Percentiles rank a stretch among this genome's conserved stretches.
These are phyloP conservation scores for Acleris laterana DNA, from an alignment of 2,888 invertebrate genomes.

Conservation along the genomic window DNA sequence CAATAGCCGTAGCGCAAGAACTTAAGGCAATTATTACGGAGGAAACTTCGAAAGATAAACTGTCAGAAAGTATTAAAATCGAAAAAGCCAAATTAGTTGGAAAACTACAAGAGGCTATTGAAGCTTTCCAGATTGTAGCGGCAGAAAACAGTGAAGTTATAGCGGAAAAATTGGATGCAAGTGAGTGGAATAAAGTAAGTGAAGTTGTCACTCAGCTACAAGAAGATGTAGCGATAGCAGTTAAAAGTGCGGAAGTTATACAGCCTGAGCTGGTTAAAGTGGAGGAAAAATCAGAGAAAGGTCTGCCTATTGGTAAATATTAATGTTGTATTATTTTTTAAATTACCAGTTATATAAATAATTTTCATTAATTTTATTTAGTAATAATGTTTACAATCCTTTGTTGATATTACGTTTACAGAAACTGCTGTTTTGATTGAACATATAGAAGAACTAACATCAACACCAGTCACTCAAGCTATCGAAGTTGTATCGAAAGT, in stretches of 20 bases:
- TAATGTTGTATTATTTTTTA: no score
- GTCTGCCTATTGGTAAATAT: no score
- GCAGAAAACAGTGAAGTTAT: conserved; percentile 49
- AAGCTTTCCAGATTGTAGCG: conserved; percentile 47
- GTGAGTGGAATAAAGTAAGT: conserved; percentile 49
- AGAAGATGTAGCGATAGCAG: conserved; percentile 50
- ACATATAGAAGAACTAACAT: conserved; percentile 26
- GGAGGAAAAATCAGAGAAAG: no score
- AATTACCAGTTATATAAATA: no score
- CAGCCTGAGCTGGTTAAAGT: no score
- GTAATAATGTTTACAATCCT: no score
- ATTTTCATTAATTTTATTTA: no score
- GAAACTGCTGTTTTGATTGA: no score
- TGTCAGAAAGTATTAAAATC: conserved; percentile 4
- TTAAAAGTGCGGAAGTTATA: no score
- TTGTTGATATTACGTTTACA: no score
- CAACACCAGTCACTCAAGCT: conserved; percentile 43
- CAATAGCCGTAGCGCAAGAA: conserved; percentile 43
- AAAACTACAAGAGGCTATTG: conserved; percentile 49
- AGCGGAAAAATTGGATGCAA: conserved; percentile 40
- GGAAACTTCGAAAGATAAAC: conserved; percentile 11
- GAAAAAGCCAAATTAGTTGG: conserved; percentile 46
- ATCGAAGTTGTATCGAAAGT: conserved; percentile 44
- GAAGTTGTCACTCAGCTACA: conserved; percentile 56
- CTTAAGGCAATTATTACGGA: conserved; percentile 40